These are phyloP conservation scores for Synaphobranchus kaupii DNA, from an alignment of 2,797 vertebrate species.

Conservation along the genomic window DNA sequence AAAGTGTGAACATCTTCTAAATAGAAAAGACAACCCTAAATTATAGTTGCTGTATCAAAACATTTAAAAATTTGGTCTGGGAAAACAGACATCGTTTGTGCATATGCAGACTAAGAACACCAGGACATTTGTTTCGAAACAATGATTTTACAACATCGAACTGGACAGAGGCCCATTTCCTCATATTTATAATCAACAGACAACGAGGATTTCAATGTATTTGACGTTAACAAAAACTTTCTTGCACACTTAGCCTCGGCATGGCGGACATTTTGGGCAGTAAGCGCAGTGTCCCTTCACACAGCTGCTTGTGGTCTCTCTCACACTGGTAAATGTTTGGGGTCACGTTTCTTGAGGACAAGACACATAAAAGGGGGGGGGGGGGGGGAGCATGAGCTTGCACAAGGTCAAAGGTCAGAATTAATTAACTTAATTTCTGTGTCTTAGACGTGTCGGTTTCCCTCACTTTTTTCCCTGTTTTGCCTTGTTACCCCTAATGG, in stretches of 20 bases:
- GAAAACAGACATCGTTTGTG: not conserved
- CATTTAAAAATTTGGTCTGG: not conserved
- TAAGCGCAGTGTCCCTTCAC: not conserved
- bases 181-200: not conserved
- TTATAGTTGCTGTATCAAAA: not conserved
- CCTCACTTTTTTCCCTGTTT: not conserved
- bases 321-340: not conserved
- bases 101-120: not conserved
- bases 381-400: not conserved
- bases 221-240: not conserved
- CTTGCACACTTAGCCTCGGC: not conserved
- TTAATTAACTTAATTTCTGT: not conserved
- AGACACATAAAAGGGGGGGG: not conserved
- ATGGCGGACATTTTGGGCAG: not conserved
- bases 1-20: not conserved
- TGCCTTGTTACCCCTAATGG: not conserved
- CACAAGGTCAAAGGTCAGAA: not conserved
- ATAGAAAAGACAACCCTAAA: not conserved
- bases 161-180: too few species aligned
- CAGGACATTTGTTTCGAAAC: not conserved
- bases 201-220: not conserved
- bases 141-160: not conserved
- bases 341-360: not conserved
- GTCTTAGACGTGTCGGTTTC: not conserved
- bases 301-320: not conserved